Percentiles rank a stretch among this genome's conserved stretches.
Evolutionary conservation across 2,888 invertebrate genomes (phyloP).

Genomic region (Hermodice carunculata): DNA sequence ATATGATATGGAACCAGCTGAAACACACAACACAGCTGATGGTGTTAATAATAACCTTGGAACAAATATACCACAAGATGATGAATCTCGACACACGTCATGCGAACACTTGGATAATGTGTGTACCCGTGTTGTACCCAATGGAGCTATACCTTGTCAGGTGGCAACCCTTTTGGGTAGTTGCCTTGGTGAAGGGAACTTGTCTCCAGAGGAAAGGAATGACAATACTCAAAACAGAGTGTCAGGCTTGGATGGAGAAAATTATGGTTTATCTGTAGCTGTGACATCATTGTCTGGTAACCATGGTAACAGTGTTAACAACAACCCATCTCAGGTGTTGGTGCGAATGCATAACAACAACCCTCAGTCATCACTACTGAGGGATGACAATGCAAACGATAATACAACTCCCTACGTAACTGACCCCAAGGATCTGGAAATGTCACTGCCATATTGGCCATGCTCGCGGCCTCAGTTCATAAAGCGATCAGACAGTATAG

Average conservation of each 20-base stretch:
- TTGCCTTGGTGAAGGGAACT: too few species aligned
- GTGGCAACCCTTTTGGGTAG: too few species aligned
- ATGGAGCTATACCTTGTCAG: too few species aligned
- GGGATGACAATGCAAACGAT: neutral
- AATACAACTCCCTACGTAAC: neutral
- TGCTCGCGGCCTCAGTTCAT: constrained; percentile 18
- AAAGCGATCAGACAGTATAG: constrained; percentile 23
- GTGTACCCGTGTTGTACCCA: too few species aligned
- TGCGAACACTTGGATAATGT: too few species aligned
- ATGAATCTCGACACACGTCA: too few species aligned
- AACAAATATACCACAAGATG: too few species aligned
- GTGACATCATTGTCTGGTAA: neutral
- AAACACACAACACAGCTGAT: too few species aligned
- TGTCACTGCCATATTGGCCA: neutral
- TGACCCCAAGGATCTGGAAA: neutral
- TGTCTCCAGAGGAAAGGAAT: too few species aligned
- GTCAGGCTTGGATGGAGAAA: neutral
- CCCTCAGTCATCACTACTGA: constrained; percentile 3
- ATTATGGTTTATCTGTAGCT: neutral
- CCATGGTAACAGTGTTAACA: neutral
- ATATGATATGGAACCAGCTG: too few species aligned
- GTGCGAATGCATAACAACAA: constrained; percentile 16
- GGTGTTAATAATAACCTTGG: too few species aligned
- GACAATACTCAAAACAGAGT: too few species aligned
- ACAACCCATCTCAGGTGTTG: constrained; percentile 5